phyloP scores from a whole-genome alignment of 2,113 vertebrate species.

The Myrmecophaga tridactyla region DNA sequence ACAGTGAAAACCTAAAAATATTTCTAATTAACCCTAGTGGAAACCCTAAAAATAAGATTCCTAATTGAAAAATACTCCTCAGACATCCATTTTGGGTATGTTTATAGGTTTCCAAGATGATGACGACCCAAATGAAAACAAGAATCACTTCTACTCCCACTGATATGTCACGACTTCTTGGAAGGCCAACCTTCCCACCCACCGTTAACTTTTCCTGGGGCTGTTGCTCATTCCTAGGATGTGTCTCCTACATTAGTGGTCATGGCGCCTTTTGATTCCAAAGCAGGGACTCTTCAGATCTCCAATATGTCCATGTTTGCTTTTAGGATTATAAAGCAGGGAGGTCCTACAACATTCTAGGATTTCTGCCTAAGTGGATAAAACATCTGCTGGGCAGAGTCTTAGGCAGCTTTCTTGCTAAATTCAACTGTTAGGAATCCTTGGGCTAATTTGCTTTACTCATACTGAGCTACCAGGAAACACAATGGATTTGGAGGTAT shows the following conservation, averaged over 20 bases:
- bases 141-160: not conserved
- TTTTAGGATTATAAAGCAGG: conserved; percentile 82
- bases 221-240: conserved; percentile 39
- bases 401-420: conserved; percentile 62
- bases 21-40: conserved; percentile 55
- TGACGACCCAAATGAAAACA: conserved; percentile 25
- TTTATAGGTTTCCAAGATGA: conserved; percentile 30
- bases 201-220: conserved; percentile 9
- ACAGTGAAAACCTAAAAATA: conserved; percentile 13
- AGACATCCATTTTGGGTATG: conserved; percentile 42
- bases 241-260: conserved; percentile 71
- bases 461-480: conserved; percentile 61
- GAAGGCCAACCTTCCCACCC: not conserved
- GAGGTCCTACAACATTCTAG: conserved; percentile 69
- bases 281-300: conserved; percentile 73
- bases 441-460: conserved; percentile 74
- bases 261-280: conserved; percentile 76
- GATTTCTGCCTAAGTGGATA: conserved; percentile 73
- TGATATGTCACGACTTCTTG: not conserved
- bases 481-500: conserved; percentile 59
- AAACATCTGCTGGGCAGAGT: conserved; percentile 80
- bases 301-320: conserved; percentile 83
- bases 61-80: conserved; percentile 35
- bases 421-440: conserved; percentile 74
- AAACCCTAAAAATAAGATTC: conserved; percentile 55